Conservation (phyloP, 2,888 invertebrate genomes). For the Phyto melanocephala region DNA sequence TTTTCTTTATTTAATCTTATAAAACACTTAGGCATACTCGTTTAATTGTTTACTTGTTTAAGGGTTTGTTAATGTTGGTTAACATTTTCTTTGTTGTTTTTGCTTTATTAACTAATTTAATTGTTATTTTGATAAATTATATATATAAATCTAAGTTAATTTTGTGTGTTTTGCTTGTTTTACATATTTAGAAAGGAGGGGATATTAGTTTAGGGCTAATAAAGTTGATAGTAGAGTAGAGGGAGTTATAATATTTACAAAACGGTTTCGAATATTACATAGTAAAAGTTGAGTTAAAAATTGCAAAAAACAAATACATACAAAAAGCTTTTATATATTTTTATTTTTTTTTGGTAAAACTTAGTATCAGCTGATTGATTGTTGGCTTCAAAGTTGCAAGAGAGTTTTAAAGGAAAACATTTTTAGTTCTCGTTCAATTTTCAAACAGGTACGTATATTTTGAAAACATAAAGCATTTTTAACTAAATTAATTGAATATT, state of each 20-base stretch:
- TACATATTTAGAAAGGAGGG: not conserved
- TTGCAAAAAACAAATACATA: not conserved
- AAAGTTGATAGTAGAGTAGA: not conserved
- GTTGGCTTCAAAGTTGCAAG: not conserved
- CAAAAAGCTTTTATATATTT: not conserved
- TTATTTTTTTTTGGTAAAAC: not conserved
- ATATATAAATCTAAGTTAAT: slow-evolving; percentile 14
- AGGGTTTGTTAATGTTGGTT: not conserved
- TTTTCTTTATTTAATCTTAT: slow-evolving; percentile 43
- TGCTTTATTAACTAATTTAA: not conserved
- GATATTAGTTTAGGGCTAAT: not conserved
- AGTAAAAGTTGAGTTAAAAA: not conserved
- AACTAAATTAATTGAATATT: slow-evolving; percentile 20
- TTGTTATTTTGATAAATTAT: slow-evolving; percentile 50
- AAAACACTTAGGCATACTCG: slow-evolving; percentile 53
- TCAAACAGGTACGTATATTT: slow-evolving; percentile 63
- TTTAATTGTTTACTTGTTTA: not conserved
- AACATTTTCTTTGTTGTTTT: not conserved
- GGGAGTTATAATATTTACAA: slow-evolving; percentile 31
- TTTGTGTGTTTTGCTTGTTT: not conserved
- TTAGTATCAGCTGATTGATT: not conserved
- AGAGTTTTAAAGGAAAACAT: not conserved
- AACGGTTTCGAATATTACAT: slow-evolving; percentile 2
- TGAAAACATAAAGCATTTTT: slow-evolving; percentile 37
- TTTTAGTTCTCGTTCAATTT: slow-evolving; percentile 24